Evolutionary conservation across 2,888 invertebrate species (phyloP), one percentile per base, ranked within the genome.

Genomic region (Mythimna vitellina): DNA sequence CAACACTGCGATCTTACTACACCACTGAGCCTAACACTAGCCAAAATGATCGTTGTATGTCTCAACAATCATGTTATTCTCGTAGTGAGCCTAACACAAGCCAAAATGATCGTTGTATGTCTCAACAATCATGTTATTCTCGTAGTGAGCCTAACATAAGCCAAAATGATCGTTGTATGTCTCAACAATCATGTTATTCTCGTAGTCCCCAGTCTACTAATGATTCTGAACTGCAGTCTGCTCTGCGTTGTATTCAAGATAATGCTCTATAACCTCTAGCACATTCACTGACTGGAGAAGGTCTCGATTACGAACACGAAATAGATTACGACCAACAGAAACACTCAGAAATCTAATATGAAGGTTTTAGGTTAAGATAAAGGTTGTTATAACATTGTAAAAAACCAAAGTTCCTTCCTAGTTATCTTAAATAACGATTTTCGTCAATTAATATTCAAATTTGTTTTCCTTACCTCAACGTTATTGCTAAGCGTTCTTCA

Each of bases 21-120:
- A 46, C 25, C 62, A 62, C 29, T 60, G 61, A 62, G 61, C 61
- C 61, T 62, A 62, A 51, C 51, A 51, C 51, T 20, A 51, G 51
- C 32, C 35, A 53, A 53, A 53, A 53, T 53, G 53, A 53, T 53
- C 53, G 53, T 53, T 53, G 53, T 53, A 53, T 53, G 53, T 53
- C 53, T 53, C 22, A 53, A 53, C 53, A 53, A 53, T 53, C 53
- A 22, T 53, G 53, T 53, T 53, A 53, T 53, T 53, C 53, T 53
- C 53, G 53, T 53, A 53, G 53, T 57, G 57, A 57, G 57, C 57
- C 57, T 57, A 57, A 64, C 64, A 53, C 53, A 35, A 64, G 53
- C 64, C 64, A 64, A 64, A 64, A 63, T 63, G 63, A 51, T 63
- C 63, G 63, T 63, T 63, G 51, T 63, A 63, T 62, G 62, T 62